phyloP scores from a whole-genome alignment of 2,888 invertebrate genomes.

The Heliconius aoede region DNA sequence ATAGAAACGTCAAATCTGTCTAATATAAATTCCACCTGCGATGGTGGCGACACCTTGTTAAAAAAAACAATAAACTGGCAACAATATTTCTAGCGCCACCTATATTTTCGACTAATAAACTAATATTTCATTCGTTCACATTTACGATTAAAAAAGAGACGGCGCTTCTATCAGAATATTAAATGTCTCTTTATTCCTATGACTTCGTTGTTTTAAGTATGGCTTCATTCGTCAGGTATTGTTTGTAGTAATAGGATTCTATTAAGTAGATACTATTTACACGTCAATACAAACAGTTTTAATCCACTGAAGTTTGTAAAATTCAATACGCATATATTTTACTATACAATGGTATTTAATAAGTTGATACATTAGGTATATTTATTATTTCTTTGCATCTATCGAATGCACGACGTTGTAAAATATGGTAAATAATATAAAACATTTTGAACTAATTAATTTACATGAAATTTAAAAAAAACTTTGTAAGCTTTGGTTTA shows the following conservation, averaged over 20 bases:
- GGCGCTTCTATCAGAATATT: conserved; percentile 10
- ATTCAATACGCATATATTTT: neutral
- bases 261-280: conserved; percentile 32
- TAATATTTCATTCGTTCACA: neutral
- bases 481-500: too few species aligned
- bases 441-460: too few species aligned
- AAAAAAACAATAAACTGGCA: neutral
- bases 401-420: too few species aligned
- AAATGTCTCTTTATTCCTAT: conserved; percentile 20
- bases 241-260: conserved; percentile 34
- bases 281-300: conserved; percentile 24
- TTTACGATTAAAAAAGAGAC: neutral
- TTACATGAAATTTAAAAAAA: too few species aligned
- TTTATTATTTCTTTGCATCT: too few species aligned
- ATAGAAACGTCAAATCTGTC: too few species aligned
- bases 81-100: neutral
- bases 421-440: too few species aligned
- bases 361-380: too few species aligned
- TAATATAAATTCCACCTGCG: too few species aligned
- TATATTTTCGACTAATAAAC: neutral
- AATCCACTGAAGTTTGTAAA: conserved; percentile 15
- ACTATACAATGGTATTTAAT: too few species aligned
- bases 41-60: neutral
- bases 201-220: conserved; percentile 27
- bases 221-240: conserved; percentile 35